phyloP scores from a whole-genome alignment of 1,140 invertebrate species.

The Leptinotarsa lineolata region DNA sequence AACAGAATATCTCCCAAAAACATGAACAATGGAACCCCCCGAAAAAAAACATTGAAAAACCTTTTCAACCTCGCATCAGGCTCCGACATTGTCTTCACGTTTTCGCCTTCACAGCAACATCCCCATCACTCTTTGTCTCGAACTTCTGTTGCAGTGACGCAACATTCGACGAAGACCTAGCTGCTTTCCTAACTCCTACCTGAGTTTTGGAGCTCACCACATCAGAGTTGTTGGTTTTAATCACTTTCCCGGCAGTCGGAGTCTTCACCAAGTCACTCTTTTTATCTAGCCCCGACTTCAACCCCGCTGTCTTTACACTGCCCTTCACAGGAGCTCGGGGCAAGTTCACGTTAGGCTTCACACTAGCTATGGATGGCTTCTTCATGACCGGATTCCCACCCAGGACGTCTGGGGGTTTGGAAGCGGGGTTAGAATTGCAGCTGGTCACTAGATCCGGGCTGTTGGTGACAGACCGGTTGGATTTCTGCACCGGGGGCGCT shows the following conservation, averaged over 20 bases:
- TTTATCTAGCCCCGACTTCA: conserved; percentile 47
- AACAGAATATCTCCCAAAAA: no score
- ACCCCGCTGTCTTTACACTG: conserved; percentile 34
- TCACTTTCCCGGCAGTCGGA: conserved; percentile 45
- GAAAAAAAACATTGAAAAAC: not conserved
- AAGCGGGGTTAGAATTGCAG: conserved; percentile 60
- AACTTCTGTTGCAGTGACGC: conserved; percentile 77
- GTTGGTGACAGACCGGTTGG: conserved; percentile 55
- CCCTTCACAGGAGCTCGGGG: conserved; percentile 40
- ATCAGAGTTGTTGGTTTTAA: conserved; percentile 41
- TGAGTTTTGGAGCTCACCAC: conserved; percentile 55
- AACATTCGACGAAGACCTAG: conserved; percentile 67
- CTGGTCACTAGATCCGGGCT: conserved; percentile 75
- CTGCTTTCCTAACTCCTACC: conserved; percentile 54
- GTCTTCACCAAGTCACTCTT: conserved; percentile 46
- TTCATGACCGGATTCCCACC: conserved; percentile 53
- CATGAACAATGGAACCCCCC: no score
- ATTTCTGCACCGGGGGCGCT: conserved; percentile 50
- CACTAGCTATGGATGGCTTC: conserved; percentile 39
- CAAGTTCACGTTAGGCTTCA: conserved; percentile 42
- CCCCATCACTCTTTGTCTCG: conserved; percentile 57
- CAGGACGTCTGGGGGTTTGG: conserved; percentile 67
- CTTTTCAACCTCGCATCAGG: conserved; percentile 12
- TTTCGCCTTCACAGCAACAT: conserved; percentile 32
- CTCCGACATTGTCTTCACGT: conserved; percentile 19